Conservation (phyloP, 30 jellyfish, hydroid and myxozoan genomes). For the Turritopsis dohrnii region DNA sequence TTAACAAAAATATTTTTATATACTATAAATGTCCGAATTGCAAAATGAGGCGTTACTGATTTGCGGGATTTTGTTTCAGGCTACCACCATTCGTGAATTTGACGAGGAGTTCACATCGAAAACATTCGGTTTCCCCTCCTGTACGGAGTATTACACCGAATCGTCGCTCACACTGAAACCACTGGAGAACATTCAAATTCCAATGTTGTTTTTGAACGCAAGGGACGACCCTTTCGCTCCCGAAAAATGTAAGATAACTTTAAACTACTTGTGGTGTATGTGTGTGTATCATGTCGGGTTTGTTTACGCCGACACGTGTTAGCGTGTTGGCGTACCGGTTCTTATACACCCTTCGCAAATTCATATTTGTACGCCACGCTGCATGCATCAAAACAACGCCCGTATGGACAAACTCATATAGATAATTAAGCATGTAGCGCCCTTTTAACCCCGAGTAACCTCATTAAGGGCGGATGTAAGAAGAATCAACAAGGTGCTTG, state of each 20-base stretch:
- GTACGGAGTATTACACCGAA: conserved; percentile 68
- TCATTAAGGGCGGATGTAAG: too few species aligned
- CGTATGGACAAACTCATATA: too few species aligned
- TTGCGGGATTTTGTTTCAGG: conserved; percentile 22
- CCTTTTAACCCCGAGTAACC: too few species aligned
- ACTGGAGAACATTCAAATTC: conserved; percentile 61
- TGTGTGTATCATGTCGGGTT: neutral
- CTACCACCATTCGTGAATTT: conserved; percentile 79
- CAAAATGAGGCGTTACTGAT: neutral
- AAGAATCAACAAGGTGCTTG: too few species aligned
- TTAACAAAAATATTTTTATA: too few species aligned
- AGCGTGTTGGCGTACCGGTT: neutral
- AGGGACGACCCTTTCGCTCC: conserved; percentile 97
- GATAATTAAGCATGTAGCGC: too few species aligned
- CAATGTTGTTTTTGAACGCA: conserved; percentile 81
- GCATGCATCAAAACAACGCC: too few species aligned
- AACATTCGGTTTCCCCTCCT: conserved; percentile 66
- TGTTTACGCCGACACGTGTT: neutral
- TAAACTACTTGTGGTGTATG: neutral
- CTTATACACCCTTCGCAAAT: too few species aligned
- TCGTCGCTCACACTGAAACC: conserved; percentile 77
- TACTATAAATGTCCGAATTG: too few species aligned
- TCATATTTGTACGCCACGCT: too few species aligned
- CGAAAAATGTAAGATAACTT: conserved; percentile 51
- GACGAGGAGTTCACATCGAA: conserved; percentile 86